Conservation (phyloP, 2,797 vertebrate genomes). For the Callimico goeldii region DNA sequence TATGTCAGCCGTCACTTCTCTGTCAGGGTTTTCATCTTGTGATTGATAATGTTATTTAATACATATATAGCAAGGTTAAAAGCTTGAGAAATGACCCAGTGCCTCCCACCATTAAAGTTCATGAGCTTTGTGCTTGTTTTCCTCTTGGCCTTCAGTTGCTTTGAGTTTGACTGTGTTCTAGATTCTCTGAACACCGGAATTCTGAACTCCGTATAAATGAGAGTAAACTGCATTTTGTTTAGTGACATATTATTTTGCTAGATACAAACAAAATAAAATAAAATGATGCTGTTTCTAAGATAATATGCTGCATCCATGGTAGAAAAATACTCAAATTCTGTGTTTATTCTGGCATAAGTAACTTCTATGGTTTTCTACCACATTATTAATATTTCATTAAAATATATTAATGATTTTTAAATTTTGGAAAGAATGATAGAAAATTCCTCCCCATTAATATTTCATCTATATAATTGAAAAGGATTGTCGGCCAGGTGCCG, state of each 20-base stretch:
- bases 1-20: background rate
- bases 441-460: background rate
- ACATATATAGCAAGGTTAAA: background rate
- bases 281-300: background rate
- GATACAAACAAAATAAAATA: background rate
- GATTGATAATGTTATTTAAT: background rate
- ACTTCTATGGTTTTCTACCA: background rate
- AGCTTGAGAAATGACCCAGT: background rate
- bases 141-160: background rate
- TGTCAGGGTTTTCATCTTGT: background rate
- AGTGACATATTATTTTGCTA: background rate
- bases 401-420: background rate
- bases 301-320: background rate
- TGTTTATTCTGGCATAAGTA: background rate
- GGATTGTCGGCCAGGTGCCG: background rate
- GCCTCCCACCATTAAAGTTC: background rate
- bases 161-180: background rate
- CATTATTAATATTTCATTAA: background rate
- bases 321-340: background rate
- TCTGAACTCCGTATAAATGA: background rate
- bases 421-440: background rate
- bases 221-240: background rate
- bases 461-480: background rate
- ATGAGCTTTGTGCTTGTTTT: background rate
- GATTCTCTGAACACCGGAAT: background rate